A percentile compares a stretch with the other conserved stretches of the same genome.
Evolutionary conservation across 2,113 vertebrate species (phyloP).

Genomic region (Penelope pileata): DNA sequence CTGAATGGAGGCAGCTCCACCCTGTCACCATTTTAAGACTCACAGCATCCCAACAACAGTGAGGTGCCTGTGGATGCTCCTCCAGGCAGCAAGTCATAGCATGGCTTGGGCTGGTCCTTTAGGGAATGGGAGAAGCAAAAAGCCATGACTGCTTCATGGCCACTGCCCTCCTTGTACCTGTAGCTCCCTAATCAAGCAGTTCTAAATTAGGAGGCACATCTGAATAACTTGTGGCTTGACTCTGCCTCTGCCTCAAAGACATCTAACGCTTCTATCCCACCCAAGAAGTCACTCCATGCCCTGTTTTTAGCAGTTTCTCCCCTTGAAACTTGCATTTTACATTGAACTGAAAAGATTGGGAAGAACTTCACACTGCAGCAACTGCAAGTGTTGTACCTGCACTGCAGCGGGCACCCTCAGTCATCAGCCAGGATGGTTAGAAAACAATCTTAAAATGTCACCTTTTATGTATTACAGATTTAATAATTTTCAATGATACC

Average conservation of each 20-base stretch:
- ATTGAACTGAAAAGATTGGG: not conserved
- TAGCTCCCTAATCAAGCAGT: not conserved
- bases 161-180: not conserved
- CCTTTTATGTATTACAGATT: slow-evolving; percentile 37
- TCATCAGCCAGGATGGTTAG: slow-evolving; percentile 18
- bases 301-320: accelerated
- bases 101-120: no score
- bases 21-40: accelerated
- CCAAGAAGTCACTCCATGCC: not conserved
- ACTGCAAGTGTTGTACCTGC: not conserved
- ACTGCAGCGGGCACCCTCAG: not conserved
- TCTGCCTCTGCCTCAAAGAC: not conserved
- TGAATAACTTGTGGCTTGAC: not conserved
- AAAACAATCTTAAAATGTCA: slow-evolving; percentile 32
- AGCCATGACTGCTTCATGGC: accelerated
- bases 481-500: slow-evolving; percentile 40
- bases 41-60: accelerated
- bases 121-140: not conserved
- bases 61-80: not conserved
- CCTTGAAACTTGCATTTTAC: not conserved
- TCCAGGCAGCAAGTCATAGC: not conserved
- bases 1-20: not conserved
- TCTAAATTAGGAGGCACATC: not conserved
- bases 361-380: not conserved
- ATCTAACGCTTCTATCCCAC: not conserved